Base-by-base conservation (phyloP, 1,140 invertebrate genomes). In the Pogonomyrmex barbatus region DNA sequence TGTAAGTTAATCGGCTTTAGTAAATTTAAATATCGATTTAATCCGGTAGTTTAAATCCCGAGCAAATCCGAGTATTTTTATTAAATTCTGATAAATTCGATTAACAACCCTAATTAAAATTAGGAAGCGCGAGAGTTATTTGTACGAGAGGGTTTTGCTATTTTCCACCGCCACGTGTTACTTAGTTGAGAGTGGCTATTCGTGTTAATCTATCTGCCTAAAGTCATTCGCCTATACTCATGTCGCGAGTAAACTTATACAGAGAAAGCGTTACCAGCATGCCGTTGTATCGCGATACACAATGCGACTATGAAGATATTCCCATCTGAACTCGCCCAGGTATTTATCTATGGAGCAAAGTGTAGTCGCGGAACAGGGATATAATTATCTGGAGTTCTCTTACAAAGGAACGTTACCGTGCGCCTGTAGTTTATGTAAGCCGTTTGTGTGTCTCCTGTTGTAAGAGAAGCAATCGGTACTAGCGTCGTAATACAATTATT, bases 341-440 rank as follows among this genome's bases (percentile, higher is more conserved):
- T 63, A 89, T 88, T 89, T 89, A 88, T 88, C 87, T 70, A 81
- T 76, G 42, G 56, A 47, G 33, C 68, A 47, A 76, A 81, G 68
- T 81, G 52, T 78, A 86, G 70, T 76, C 84, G 58, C 63, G 58
- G 56, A 60, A 88, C 68, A 58, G n/a, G 52, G 77, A 89, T 86
- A 82, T 82, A 89, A 89, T 89, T 89, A 89, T 70, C 71, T 65
- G 1, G 63, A 73, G 36, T 68, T 62, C 63, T 50, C 45, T 70
- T 75, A 86, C 88, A 89, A 89, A 89, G 88, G 76, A 24, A 63
- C 30, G n/a, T 33, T 45, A 50, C 45, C 39, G 45, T 47, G 42
- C 12, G 5, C 12, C 12, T 42, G n/a, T 54, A 62, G 76, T 70
- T 88, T 75, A 58, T 71, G 39, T 68, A 30, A 68, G 24, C 63